Conservation (phyloP, 2,888 invertebrate species). For the Latrodectus elegans region DNA sequence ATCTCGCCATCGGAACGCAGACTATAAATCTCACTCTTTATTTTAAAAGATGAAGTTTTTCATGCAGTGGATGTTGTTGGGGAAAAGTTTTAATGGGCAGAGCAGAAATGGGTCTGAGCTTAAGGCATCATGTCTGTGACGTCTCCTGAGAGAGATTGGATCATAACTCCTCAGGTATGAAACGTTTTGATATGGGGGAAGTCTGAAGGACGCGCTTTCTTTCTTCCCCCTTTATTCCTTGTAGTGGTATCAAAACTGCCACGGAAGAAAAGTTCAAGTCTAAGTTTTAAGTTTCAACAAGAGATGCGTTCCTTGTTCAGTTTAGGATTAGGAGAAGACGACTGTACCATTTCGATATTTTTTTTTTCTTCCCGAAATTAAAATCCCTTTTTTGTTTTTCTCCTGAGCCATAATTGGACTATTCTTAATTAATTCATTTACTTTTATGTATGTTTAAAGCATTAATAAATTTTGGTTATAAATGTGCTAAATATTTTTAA, state of each 20-base stretch:
- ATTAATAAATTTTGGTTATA: too few relatives aligned
- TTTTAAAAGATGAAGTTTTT: slow-evolving; percentile 40
- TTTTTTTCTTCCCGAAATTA: too few relatives aligned
- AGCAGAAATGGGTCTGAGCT: slow-evolving; percentile 34
- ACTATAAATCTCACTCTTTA: slow-evolving; percentile 42
- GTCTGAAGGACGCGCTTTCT: background rate
- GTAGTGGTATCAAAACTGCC: background rate
- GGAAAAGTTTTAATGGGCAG: slow-evolving; percentile 56
- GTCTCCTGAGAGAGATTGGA: slow-evolving; percentile 52
- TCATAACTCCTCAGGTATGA: slow-evolving; percentile 58
- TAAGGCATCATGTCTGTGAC: slow-evolving; percentile 23
- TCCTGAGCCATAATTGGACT: too few relatives aligned
- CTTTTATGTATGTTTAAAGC: too few relatives aligned
- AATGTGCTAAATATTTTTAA: too few relatives aligned
- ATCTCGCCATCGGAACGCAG: slow-evolving; percentile 4
- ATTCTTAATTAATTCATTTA: too few relatives aligned
- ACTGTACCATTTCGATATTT: too few relatives aligned
- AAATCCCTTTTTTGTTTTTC: too few relatives aligned
- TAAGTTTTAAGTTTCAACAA: background rate
- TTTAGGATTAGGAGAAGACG: background rate
- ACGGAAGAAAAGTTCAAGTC: slow-evolving; percentile 21
- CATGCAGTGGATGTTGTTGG: slow-evolving; percentile 30
- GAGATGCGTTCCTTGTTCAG: background rate
- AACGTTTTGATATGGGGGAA: slow-evolving; percentile 13
- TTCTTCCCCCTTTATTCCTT: background rate